Evolutionary conservation across 2,113 vertebrate species (phyloP).

Genomic region (Rhabdornis inornatus): DNA sequence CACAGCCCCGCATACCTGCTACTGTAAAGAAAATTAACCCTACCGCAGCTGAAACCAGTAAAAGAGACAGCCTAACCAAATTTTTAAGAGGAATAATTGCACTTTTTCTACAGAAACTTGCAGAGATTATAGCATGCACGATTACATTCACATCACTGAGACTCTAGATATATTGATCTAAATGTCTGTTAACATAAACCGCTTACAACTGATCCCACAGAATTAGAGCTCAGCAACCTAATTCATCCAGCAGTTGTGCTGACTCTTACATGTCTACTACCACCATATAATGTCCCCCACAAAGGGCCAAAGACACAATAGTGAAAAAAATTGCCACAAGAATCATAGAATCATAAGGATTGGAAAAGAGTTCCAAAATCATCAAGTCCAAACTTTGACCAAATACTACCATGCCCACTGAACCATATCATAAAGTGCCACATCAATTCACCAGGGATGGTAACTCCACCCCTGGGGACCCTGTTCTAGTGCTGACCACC

Average conservation of each 20-base stretch:
- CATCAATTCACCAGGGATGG: neutral
- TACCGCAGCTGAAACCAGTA: neutral
- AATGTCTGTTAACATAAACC: neutral
- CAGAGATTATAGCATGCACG: accelerated
- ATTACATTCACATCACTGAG: neutral
- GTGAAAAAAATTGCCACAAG: neutral
- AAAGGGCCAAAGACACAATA: accelerated
- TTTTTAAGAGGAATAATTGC: neutral
- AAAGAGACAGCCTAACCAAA: neutral
- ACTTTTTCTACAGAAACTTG: neutral
- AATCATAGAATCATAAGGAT: neutral
- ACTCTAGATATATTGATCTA: neutral
- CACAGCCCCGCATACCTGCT: neutral
- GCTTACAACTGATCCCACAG: neutral
- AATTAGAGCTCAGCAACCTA: neutral
- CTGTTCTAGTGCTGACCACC: neutral
- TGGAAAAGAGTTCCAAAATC: neutral
- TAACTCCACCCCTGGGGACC: neutral
- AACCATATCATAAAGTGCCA: neutral
- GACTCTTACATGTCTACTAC: neutral
- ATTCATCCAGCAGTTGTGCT: neutral
- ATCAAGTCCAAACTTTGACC: neutral
- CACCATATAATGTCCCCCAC: neutral
- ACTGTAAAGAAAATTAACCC: neutral
- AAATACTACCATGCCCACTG: neutral